Percentiles rank a stretch among this genome's conserved stretches.
phyloP scores from a whole-genome alignment of 2,797 vertebrate species.

The Babyrousa celebensis region DNA sequence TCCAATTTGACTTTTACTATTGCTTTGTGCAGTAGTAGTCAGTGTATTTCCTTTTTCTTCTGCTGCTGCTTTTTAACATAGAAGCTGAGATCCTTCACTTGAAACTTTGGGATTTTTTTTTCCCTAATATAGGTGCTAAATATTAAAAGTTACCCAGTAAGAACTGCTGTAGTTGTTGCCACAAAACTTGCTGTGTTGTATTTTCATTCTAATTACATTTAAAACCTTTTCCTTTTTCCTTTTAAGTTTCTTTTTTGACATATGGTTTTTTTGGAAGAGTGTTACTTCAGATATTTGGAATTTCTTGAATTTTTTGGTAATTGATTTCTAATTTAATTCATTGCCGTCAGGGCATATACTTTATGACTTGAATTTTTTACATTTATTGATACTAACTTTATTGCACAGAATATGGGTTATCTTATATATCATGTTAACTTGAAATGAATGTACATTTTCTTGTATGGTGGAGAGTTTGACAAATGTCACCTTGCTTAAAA shows the following conservation, averaged over 20 bases:
- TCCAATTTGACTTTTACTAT: not conserved
- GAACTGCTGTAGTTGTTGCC: slow-evolving; percentile 12
- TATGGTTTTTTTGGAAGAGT: not conserved
- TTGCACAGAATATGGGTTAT: not conserved
- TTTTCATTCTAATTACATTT: slow-evolving; percentile 36
- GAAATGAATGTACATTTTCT: not conserved
- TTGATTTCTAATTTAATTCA: not conserved
- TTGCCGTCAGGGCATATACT: not conserved
- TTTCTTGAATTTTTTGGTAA: not conserved
- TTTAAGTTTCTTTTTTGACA: not conserved
- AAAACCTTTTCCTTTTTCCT: not conserved
- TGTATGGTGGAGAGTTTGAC: not conserved
- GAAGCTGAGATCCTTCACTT: not conserved
- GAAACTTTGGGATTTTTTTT: not conserved
- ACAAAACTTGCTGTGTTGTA: not conserved
- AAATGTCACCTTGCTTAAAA: not conserved
- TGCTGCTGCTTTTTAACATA: not conserved
- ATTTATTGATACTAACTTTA: slow-evolving; percentile 25
- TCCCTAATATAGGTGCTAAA: not conserved
- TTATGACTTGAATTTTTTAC: slow-evolving; percentile 45
- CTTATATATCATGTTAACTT: not conserved
- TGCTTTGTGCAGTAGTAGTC: not conserved
- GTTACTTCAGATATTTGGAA: not conserved
- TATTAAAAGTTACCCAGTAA: not conserved
- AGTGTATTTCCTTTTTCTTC: not conserved